Evolutionary conservation across 2,888 invertebrate species (phyloP).

Genomic region (Sepioteuthis lessoniana): DNA sequence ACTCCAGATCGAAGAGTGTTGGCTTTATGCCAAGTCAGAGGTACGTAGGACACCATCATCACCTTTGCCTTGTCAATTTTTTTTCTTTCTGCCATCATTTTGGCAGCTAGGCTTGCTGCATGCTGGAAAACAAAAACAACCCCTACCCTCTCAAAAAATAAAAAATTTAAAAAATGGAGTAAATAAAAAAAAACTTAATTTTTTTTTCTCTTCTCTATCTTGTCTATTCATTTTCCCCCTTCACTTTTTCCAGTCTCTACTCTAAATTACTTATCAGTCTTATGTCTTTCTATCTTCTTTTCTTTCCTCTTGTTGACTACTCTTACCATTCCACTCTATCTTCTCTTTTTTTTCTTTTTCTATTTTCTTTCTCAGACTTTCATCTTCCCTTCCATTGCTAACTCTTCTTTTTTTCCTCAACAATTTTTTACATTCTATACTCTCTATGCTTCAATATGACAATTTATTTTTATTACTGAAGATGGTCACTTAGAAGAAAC

Average conservation of each 20-base stretch:
- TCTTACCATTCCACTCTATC: neutral
- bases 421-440: too few species aligned
- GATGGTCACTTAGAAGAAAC: too few species aligned
- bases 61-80: neutral
- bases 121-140: neutral
- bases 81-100: neutral
- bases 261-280: neutral
- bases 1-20: constrained; percentile 46
- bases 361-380: neutral
- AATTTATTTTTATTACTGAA: neutral
- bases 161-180: neutral
- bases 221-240: neutral
- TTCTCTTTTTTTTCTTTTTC: neutral
- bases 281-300: too few species aligned
- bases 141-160: neutral
- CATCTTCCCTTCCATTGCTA: neutral
- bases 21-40: constrained; percentile 35
- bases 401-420: neutral
- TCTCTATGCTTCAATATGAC: neutral
- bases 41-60: constrained; percentile 34
- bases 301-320: neutral
- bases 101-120: constrained; percentile 33
- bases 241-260: neutral
- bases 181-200: neutral
- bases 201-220: neutral